Conservation (phyloP, 2,113 vertebrate species). For the Megaptera novaeangliae region DNA sequence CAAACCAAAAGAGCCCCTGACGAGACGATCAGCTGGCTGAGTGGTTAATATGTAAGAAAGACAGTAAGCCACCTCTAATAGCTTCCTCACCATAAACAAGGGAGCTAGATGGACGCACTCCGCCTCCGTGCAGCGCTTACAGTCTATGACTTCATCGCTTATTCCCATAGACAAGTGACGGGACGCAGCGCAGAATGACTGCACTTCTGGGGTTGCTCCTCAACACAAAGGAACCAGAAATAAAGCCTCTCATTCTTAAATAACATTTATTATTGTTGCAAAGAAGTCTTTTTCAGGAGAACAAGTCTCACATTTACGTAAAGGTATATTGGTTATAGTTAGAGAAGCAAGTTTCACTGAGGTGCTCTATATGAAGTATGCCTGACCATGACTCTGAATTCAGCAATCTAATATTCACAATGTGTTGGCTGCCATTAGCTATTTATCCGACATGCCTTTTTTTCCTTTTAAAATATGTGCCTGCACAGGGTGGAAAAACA, state of each 20-base stretch:
- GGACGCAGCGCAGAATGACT: neutral
- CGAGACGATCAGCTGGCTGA: neutral
- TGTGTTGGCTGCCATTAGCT: slow-evolving; percentile 60
- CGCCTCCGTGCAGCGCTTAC: neutral
- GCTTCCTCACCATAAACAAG: neutral
- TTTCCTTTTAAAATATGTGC: slow-evolving; percentile 68
- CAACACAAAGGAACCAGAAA: slow-evolving; percentile 43
- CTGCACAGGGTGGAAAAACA: slow-evolving; percentile 70
- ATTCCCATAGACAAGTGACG: neutral
- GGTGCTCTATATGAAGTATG: slow-evolving; percentile 60
- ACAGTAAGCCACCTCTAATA: rapidly evolving
- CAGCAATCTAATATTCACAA: slow-evolving; percentile 75
- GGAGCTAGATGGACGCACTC: neutral
- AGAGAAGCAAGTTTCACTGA: slow-evolving; percentile 76
- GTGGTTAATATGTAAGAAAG: neutral
- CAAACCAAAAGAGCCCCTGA: neutral
- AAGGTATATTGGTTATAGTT: slow-evolving; percentile 65
- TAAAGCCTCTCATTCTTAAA: slow-evolving; percentile 72
- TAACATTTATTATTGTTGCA: slow-evolving; percentile 73
- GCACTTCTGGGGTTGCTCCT: neutral
- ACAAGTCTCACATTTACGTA: slow-evolving; percentile 80
- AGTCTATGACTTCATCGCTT: neutral
- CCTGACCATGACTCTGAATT: slow-evolving; percentile 63
- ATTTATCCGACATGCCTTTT: slow-evolving; percentile 77
- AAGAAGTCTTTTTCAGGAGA: slow-evolving; percentile 74